Conservation (phyloP, 2,797 vertebrate genomes). For the Acanthurus leucopareius region DNA sequence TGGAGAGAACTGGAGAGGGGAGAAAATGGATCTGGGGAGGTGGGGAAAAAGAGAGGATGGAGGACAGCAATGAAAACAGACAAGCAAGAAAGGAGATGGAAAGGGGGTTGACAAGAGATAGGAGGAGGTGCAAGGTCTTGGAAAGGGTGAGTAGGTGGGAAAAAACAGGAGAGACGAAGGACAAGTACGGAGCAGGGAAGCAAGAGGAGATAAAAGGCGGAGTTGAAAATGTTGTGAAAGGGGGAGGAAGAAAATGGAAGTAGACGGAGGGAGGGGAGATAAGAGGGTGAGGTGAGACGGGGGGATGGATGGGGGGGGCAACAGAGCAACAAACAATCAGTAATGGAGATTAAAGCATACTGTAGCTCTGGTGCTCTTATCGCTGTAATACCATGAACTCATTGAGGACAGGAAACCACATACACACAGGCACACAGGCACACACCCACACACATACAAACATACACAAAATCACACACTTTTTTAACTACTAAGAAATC, state of each 20-base stretch:
- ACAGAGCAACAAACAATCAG: slow-evolving; percentile 27
- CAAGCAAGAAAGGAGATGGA: not conserved
- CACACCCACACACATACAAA: not conserved
- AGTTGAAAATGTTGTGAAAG: not conserved
- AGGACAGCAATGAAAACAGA: not conserved
- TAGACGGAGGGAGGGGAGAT: not conserved
- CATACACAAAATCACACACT: not conserved
- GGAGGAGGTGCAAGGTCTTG: no score
- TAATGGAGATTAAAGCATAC: slow-evolving; percentile 58
- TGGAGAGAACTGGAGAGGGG: no score
- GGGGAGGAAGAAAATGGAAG: not conserved
- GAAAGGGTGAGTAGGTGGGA: no score
- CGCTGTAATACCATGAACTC: slow-evolving; percentile 65
- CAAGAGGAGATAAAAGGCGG: no score
- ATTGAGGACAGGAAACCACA: slow-evolving; percentile 68
- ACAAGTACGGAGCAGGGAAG: no score
- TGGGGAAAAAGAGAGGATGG: not conserved
- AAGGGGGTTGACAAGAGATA: no score
- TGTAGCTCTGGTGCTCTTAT: slow-evolving; percentile 60
- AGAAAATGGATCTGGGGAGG: no score
- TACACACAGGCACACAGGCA: not conserved
- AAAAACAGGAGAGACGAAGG: no score
- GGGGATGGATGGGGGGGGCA: no score
- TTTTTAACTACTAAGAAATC: not conserved
- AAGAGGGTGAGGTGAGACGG: no score